A percentile compares a stretch with the other conserved stretches of the same genome.
phyloP scores from a whole-genome alignment of 2,888 invertebrate genomes.

The Aphidius colemani region DNA sequence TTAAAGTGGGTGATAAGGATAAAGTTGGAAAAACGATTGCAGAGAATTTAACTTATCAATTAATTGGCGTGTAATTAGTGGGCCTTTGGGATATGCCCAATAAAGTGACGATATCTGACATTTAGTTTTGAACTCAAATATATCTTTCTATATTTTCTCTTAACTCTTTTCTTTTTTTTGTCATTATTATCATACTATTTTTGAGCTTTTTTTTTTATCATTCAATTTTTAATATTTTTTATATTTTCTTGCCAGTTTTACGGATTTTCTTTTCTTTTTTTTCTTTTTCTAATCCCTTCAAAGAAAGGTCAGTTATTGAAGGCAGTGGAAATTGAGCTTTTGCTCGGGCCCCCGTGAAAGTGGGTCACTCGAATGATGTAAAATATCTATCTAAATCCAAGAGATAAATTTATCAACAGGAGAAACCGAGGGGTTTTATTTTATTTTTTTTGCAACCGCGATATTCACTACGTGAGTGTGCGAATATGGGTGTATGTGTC shows the following conservation, averaged over 20 bases:
- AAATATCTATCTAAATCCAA: not conserved
- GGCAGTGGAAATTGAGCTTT: no score
- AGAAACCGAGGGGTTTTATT: not conserved
- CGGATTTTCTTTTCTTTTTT: not conserved
- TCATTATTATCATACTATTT: not conserved
- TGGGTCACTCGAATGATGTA: not conserved
- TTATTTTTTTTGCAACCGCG: no score
- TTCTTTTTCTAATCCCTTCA: not conserved
- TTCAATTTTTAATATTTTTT: not conserved
- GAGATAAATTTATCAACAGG: slow-evolving; percentile 10
- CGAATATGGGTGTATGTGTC: no score
- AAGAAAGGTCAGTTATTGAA: not conserved
- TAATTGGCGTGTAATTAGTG: not conserved
- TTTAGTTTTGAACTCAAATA: no score
- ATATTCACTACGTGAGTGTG: no score
- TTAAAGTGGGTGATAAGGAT: not conserved
- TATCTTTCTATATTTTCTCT: not conserved
- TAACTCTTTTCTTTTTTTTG: not conserved
- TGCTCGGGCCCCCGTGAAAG: not conserved
- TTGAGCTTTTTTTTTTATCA: not conserved
- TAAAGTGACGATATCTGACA: no score
- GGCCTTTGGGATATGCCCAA: not conserved
- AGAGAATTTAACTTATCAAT: slow-evolving; percentile 11
- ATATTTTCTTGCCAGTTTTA: not conserved
- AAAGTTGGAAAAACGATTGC: not conserved